These are phyloP conservation scores for Meloidogyne hapla DNA, from an alignment of 1,140 invertebrate species.

Conservation along the genomic window DNA sequence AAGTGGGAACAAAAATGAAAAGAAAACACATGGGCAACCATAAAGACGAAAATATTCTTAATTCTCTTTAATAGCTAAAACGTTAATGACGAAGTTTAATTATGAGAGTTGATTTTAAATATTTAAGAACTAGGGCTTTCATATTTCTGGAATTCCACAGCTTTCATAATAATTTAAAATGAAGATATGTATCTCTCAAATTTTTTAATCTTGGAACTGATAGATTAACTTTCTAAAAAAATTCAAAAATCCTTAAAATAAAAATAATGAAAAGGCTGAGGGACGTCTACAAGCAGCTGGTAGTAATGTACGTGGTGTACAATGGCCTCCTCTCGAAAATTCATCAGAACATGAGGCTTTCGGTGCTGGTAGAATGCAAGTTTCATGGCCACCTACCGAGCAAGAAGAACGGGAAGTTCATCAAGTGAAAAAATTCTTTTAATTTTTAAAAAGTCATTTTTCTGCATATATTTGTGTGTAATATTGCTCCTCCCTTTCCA, in stretches of 20 bases:
- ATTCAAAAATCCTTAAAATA: no score
- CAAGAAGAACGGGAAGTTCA: constrained; percentile 20
- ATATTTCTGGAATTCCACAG: no score
- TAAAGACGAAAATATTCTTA: no score
- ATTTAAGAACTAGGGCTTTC: no score
- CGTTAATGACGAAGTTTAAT: no score
- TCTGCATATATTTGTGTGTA: not conserved
- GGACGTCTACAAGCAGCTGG: constrained; percentile 6
- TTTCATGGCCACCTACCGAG: constrained; percentile 21
- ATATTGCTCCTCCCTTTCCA: not conserved
- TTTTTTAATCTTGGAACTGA: no score
- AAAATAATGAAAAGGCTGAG: not conserved
- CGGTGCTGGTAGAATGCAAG: constrained; percentile 12
- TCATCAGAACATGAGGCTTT: not conserved
- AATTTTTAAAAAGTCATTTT: not conserved
- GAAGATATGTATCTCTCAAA: no score
- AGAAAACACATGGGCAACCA: not conserved
- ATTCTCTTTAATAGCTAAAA: no score
- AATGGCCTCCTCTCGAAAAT: constrained; percentile 16
- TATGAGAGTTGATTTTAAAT: no score
- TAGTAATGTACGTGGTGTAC: constrained; percentile 1
- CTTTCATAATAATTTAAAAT: no score
- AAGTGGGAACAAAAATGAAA: not conserved
- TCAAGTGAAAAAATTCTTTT: not conserved
- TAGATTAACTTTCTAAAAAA: no score